phyloP scores from a whole-genome alignment of 2,797 vertebrate genomes.

The Paramormyrops hopkinsi region DNA sequence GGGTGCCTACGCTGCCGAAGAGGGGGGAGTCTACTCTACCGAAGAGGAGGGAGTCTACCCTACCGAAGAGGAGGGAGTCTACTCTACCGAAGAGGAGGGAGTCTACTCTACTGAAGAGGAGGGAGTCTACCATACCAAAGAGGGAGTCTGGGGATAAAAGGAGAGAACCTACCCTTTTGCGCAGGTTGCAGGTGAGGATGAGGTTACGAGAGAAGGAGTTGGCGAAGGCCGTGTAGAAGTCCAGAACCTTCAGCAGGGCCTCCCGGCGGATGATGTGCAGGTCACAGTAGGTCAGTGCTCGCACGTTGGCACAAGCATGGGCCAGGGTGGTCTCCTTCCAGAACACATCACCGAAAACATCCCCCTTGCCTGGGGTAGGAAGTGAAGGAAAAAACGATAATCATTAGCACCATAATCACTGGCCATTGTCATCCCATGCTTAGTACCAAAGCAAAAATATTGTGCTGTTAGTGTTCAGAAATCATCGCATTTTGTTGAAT shows the following conservation, averaged over 20 bases:
- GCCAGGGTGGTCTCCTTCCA: slow-evolving; percentile 92
- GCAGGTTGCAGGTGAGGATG: slow-evolving; percentile 89
- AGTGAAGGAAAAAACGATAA: slow-evolving; percentile 13
- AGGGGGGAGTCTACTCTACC: not conserved
- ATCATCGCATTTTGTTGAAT: not conserved
- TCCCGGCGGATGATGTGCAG: slow-evolving; percentile 90
- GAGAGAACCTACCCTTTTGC: slow-evolving; percentile 76
- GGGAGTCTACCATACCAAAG: not conserved
- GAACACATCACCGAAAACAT: slow-evolving; percentile 93
- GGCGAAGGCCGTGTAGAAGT: slow-evolving; percentile 91
- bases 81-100: not conserved
- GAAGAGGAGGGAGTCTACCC: not conserved
- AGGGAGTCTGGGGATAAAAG: not conserved
- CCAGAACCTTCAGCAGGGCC: slow-evolving; percentile 87
- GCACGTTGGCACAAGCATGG: slow-evolving; percentile 85
- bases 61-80: not conserved
- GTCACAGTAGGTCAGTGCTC: slow-evolving; percentile 92
- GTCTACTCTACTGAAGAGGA: not conserved
- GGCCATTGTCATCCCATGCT: not conserved
- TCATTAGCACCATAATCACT: slow-evolving; percentile 13
- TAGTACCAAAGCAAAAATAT: not conserved
- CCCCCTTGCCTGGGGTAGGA: slow-evolving; percentile 77
- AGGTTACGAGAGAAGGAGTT: slow-evolving; percentile 95
- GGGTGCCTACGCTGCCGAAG: too few species aligned
- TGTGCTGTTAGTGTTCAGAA: not conserved